A percentile compares a stretch with the other conserved stretches of the same genome.
Conservation (phyloP, 2,113 vertebrate species). For the Onychostoma macrolepis region DNA sequence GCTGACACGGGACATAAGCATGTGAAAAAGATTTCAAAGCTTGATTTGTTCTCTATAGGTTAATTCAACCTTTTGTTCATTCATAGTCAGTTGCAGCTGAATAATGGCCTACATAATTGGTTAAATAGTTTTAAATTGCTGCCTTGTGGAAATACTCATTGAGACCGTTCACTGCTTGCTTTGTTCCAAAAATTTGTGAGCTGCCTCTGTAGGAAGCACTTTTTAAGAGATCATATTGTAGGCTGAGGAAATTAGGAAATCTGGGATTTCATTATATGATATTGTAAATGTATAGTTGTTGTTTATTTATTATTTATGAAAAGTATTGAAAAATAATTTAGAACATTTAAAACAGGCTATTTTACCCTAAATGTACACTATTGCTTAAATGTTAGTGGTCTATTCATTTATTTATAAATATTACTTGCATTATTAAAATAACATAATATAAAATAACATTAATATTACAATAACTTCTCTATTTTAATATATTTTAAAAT, state of each 20-base stretch:
- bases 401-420: not conserved
- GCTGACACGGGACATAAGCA: not conserved
- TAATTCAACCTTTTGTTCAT: constrained; percentile 2
- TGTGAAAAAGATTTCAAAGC: not conserved
- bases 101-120: not conserved
- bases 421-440: not conserved
- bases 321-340: not conserved
- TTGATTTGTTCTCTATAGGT: not conserved
- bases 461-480: not conserved
- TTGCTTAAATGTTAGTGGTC: too few species aligned
- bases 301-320: not conserved
- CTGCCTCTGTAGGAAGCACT: not conserved
- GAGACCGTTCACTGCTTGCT: not conserved
- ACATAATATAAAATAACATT: not conserved
- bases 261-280: not conserved
- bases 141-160: not conserved
- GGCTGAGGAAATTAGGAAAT: not conserved
- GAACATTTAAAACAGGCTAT: not conserved
- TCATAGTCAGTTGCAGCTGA: not conserved
- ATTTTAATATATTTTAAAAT: not conserved
- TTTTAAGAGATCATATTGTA: not conserved
- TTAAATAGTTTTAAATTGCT: constrained; percentile 1
- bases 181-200: not conserved
- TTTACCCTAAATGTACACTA: not conserved
- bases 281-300: not conserved